Evolutionary conservation across 2,888 invertebrate species (phyloP).

Genomic region (Odiellus spinosus): DNA sequence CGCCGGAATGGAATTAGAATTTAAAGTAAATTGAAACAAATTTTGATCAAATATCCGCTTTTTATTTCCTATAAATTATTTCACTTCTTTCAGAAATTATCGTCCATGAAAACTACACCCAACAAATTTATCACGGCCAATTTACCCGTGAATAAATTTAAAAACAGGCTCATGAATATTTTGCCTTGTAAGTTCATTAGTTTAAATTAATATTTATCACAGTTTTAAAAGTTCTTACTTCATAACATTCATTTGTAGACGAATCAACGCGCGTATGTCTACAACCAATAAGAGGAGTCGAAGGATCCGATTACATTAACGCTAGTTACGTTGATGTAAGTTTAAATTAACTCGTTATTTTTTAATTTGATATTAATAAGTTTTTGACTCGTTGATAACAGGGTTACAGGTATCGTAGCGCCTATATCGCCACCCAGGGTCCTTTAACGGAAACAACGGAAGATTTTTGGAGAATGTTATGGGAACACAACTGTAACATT

Average conservation of each 20-base stretch:
- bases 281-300: constrained; percentile 70
- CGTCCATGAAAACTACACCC: constrained; percentile 83
- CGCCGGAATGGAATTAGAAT: constrained; percentile 82
- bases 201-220: too few relatives aligned
- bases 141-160: constrained; percentile 90
- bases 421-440: constrained; percentile 84
- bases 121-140: constrained; percentile 89
- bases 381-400: background rate
- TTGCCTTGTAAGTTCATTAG: constrained; percentile 48
- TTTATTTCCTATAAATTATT: background rate
- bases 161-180: constrained; percentile 94
- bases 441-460: constrained; percentile 90
- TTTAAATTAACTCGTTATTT: background rate
- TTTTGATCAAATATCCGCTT: too few relatives aligned
- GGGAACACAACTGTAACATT: constrained; percentile 99
- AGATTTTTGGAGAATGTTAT: constrained; percentile 98
- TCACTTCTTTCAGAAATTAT: constrained; percentile 45
- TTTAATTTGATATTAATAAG: background rate
- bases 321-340: constrained; percentile 84
- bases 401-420: constrained; percentile 62
- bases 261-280: constrained; percentile 87
- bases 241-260: constrained; percentile 26
- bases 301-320: constrained; percentile 96
- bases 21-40: constrained; percentile 38
- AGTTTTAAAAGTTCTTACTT: too few relatives aligned